phyloP scores from a whole-genome alignment of 1,140 invertebrate species.

The Dinothrombium tinctorium region DNA sequence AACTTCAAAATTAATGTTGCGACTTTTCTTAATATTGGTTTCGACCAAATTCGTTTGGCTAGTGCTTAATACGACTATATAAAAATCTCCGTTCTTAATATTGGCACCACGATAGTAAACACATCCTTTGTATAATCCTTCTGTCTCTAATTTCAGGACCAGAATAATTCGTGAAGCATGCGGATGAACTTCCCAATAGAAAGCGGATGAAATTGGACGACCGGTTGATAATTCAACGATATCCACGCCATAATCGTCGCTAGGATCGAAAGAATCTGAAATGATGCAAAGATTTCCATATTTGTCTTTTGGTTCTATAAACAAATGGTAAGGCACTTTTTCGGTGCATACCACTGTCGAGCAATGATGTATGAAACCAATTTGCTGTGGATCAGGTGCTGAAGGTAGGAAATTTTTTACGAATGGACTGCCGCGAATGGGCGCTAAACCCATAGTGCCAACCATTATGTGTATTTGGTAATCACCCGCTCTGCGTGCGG shows the following conservation, averaged over 20 bases:
- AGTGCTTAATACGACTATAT: constrained; percentile 71
- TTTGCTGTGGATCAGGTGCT: constrained; percentile 59
- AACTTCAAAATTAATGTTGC: too few species aligned
- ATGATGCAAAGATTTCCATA: constrained; percentile 52
- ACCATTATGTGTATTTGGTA: too few species aligned
- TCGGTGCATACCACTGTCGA: constrained; percentile 62
- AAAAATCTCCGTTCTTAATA: constrained; percentile 69
- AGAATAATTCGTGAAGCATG: constrained; percentile 35
- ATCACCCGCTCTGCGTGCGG: too few species aligned
- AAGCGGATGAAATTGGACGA: constrained; percentile 27
- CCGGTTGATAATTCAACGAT: constrained; percentile 24
- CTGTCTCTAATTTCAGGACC: constrained; percentile 37
- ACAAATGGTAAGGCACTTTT: constrained; percentile 44
- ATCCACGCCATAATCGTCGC: constrained; percentile 30
- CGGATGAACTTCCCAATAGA: constrained; percentile 36
- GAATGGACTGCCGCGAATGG: too few species aligned
- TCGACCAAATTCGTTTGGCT: constrained; percentile 57
- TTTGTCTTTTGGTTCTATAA: constrained; percentile 63
- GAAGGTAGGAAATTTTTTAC: too few species aligned
- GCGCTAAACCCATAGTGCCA: too few species aligned
- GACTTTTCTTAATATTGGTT: constrained; percentile 80
- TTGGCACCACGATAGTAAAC: constrained; percentile 48
- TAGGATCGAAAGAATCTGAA: constrained; percentile 28
- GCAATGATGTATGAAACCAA: constrained; percentile 55
- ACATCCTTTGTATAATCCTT: constrained; percentile 54